A percentile compares a stretch with the other conserved stretches of the same genome.
These are phyloP conservation scores for Triplophysa dalaica DNA, from an alignment of 2,113 vertebrate genomes.

Conservation along the genomic window DNA sequence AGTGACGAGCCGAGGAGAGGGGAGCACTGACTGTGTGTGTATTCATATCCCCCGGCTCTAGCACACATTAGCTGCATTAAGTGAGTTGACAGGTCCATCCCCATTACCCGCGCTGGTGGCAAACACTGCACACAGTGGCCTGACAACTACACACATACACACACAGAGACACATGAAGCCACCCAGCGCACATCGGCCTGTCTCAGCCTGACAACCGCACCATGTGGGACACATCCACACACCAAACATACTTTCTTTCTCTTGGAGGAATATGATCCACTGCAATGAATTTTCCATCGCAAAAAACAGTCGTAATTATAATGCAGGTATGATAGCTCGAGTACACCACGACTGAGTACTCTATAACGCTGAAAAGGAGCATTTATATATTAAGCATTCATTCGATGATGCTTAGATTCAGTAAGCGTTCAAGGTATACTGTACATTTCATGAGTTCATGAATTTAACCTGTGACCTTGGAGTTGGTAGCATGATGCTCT, in stretches of 20 bases:
- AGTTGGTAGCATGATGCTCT: background rate
- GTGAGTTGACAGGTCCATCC: slow-evolving; percentile 80
- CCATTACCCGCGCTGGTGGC: slow-evolving; percentile 77
- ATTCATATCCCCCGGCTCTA: slow-evolving; percentile 75
- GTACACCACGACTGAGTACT: background rate
- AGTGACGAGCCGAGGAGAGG: slow-evolving; percentile 49
- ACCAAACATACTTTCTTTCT: slow-evolving; percentile 38
- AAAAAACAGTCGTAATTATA: slow-evolving; percentile 20
- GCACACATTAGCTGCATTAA: slow-evolving; percentile 84
- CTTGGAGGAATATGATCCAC: slow-evolving; percentile 22
- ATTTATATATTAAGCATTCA: background rate
- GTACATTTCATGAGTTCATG: background rate
- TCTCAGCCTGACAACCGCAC: slow-evolving; percentile 53
- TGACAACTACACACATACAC: slow-evolving; percentile 53
- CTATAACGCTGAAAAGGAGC: slow-evolving; percentile 4
- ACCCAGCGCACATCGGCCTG: slow-evolving; percentile 47
- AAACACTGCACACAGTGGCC: slow-evolving; percentile 55
- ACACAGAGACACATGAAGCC: slow-evolving; percentile 35
- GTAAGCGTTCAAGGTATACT: background rate
- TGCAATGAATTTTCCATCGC: background rate
- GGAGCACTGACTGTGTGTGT: slow-evolving; percentile 67
- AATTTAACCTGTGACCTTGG: background rate
- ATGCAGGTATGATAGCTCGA: background rate
- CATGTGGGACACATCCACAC: slow-evolving; percentile 46
- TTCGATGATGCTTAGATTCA: background rate